Conservation (phyloP, 2,888 invertebrate genomes). For the Hyposoter dolosus region DNA sequence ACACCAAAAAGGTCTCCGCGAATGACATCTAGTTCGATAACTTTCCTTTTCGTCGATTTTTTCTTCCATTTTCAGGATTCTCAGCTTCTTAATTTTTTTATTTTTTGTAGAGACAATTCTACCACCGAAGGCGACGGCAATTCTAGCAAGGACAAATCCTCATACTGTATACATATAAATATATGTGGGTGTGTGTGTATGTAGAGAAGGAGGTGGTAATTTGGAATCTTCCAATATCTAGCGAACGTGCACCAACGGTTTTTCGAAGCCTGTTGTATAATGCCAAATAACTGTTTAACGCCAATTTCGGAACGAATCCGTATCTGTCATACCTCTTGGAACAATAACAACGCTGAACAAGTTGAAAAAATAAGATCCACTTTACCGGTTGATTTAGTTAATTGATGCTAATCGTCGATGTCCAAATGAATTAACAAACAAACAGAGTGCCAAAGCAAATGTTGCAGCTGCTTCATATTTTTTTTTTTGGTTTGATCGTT, state of each 20-base stretch:
- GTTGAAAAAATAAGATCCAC: too few species aligned
- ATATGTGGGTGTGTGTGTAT: background rate
- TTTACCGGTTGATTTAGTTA: background rate
- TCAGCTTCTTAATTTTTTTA: conserved; percentile 50
- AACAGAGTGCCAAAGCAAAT: background rate
- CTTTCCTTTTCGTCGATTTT: conserved; percentile 4
- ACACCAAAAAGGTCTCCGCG: conserved; percentile 31
- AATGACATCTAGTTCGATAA: conserved; percentile 4
- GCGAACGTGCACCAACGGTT: background rate
- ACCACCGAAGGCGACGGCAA: conserved; percentile 24
- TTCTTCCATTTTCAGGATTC: conserved; percentile 53
- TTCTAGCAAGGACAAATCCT: conserved; percentile 27
- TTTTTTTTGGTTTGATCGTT: background rate
- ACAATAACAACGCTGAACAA: background rate
- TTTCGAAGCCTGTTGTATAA: background rate
- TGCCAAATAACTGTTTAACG: background rate
- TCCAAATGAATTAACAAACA: background rate
- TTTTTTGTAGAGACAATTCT: conserved; percentile 54
- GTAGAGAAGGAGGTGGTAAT: conserved; percentile 7
- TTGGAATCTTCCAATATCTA: background rate
- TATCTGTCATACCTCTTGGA: background rate
- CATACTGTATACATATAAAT: conserved; percentile 1
- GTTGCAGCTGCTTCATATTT: background rate
- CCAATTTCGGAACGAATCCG: background rate
- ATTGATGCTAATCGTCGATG: background rate